Evolutionary conservation across 2,888 invertebrate genomes (phyloP).

Genomic region (Argyra leucocephala): DNA sequence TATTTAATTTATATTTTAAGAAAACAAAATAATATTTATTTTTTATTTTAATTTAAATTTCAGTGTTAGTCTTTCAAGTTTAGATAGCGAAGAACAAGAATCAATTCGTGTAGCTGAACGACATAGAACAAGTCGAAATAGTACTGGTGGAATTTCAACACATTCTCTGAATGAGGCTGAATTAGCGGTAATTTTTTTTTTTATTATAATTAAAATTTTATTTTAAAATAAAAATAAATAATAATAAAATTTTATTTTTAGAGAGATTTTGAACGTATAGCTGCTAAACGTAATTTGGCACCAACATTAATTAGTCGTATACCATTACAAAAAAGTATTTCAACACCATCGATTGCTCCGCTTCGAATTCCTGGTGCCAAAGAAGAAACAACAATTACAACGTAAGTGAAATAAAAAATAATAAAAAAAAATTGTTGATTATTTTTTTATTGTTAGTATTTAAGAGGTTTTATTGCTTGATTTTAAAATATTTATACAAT

Average conservation of each 20-base stretch:
- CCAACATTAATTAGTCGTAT: slow-evolving; percentile 53
- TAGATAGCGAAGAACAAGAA: slow-evolving; percentile 80
- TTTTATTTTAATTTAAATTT: slow-evolving; percentile 21
- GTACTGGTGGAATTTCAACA: slow-evolving; percentile 52
- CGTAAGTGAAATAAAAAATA: slow-evolving; percentile 46
- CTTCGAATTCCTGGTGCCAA: slow-evolving; percentile 53
- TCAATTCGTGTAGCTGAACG: slow-evolving; percentile 47
- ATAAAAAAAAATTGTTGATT: slow-evolving; percentile 1
- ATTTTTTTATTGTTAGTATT: slow-evolving; percentile 3
- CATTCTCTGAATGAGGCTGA: slow-evolving; percentile 84
- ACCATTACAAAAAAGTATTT: slow-evolving; percentile 80
- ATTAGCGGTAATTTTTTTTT: slow-evolving; percentile 53
- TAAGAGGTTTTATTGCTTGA: not conserved
- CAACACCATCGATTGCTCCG: slow-evolving; percentile 80
- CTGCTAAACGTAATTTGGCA: slow-evolving; percentile 44
- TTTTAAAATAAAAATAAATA: slow-evolving; percentile 12
- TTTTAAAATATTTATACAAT: not conserved
- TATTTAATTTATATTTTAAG: slow-evolving; percentile 1
- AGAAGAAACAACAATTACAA: slow-evolving; percentile 44
- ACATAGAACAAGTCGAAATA: slow-evolving; percentile 45
- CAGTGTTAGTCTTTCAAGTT: slow-evolving; percentile 64
- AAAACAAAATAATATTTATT: too few relatives aligned
- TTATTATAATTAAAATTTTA: not conserved
- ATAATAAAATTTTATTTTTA: slow-evolving; percentile 15
- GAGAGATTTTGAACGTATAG: slow-evolving; percentile 42